These are phyloP conservation scores for Xestobium rufovillosum DNA, from an alignment of 2,888 invertebrate species.

Conservation along the genomic window DNA sequence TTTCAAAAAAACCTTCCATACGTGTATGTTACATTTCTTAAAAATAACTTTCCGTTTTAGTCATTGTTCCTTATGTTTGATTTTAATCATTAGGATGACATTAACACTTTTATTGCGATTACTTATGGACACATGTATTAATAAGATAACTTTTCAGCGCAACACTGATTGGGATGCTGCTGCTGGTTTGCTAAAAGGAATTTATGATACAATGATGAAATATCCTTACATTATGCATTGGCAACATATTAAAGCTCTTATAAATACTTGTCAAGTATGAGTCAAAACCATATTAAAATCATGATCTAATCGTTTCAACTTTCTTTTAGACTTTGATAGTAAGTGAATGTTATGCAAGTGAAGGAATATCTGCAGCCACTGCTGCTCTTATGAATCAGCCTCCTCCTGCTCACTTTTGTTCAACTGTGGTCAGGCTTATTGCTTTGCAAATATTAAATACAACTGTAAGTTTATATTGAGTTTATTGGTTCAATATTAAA, in stretches of 20 bases:
- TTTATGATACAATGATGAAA: slow-evolving; percentile 87
- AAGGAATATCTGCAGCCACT: slow-evolving; percentile 72
- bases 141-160: slow-evolving; percentile 62
- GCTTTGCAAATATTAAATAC: slow-evolving; percentile 92
- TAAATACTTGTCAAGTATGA: slow-evolving; percentile 76
- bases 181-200: slow-evolving; percentile 84
- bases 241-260: slow-evolving; percentile 85
- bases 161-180: slow-evolving; percentile 98
- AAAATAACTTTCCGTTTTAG: too few species aligned
- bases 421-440: slow-evolving; percentile 89
- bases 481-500: too few species aligned
- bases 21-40: too few species aligned
- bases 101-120: too few species aligned
- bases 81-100: too few species aligned
- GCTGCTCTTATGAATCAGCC: slow-evolving; percentile 84
- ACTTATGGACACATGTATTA: slow-evolving; percentile 9
- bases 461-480: slow-evolving; percentile 57
- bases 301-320: slow-evolving; percentile 2
- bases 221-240: slow-evolving; percentile 95
- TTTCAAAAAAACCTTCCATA: slow-evolving; percentile 92
- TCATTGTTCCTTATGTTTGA: too few species aligned
- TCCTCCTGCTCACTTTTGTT: slow-evolving; percentile 91
- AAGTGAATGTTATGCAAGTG: slow-evolving; percentile 62
- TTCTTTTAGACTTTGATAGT: slow-evolving; percentile 64
- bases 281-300: background rate